Evolutionary conservation across 2,797 vertebrate species (phyloP), one percentile per base, ranked within the genome.

Genomic region (Fundulus diaphanus): DNA sequence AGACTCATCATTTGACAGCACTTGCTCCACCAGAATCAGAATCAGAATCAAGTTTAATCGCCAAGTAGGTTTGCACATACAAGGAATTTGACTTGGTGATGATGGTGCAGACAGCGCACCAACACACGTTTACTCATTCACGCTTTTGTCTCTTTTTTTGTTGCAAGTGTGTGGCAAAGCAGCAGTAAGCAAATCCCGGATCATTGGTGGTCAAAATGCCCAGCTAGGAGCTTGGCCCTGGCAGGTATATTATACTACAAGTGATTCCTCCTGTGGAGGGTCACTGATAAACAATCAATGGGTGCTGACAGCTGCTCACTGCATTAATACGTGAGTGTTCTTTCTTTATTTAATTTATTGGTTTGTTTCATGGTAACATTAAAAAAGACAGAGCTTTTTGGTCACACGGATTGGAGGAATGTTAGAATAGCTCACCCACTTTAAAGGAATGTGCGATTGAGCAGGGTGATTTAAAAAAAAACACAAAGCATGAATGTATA

Each of bases 241-340:
- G 91, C 73, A 68, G n/a, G 82, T 16, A 37, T 52, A 42, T 22
- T 90, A 0, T 0, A 3, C 7, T 0, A 0, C 0, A 0, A 0
- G 0, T 0, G 0, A 0, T 0, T 18, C 0, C 7, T 16, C 0
- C 13, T 91, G 89, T 54, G 78, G 48, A 13, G 91, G 89, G 1
- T 83, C 86, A 0, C 81, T 92, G 0, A 87, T 92, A 5, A 63
- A 6, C 33, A 0, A 66, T 0, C 1, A 71, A 5, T 90, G 88
- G 88, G 79, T 92, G 49, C 40, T 90, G 74, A 90, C 90, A 0
- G 80, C 82, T 7, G 82, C 86, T 51, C 80, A 85, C 76, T 92
- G 88, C 61, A 0, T 73, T 0, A 0, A 0, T 0, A 0, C 0
- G 87, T 90, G 1, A 89, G 82, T 22, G n/a, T 27, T 29, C 7